Conservation (phyloP, 1,140 invertebrate species). For the Philotrypesis tridentata region DNA sequence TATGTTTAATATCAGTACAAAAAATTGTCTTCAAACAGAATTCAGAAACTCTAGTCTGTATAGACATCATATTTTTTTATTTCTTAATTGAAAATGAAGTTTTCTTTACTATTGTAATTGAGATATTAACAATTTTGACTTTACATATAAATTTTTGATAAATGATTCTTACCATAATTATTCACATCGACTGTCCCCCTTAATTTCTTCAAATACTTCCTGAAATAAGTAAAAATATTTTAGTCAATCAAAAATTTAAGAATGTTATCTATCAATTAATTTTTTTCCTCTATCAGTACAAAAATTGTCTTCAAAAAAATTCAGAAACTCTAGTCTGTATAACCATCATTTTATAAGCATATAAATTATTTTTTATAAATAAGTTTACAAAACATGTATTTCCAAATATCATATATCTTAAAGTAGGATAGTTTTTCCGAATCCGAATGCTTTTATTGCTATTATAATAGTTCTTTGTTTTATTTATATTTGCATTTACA, state of each 20-base stretch:
- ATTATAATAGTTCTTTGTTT: too few relatives aligned
- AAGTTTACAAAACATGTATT: not conserved
- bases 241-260: not conserved
- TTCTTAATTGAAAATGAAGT: not conserved
- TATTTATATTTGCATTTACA: too few relatives aligned
- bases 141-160: too few relatives aligned
- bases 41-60: slow-evolving; percentile 48
- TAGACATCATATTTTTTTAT: slow-evolving; percentile 22
- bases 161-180: not conserved
- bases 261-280: not conserved
- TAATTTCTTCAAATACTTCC: not conserved
- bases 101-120: too few relatives aligned
- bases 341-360: slow-evolving; percentile 50
- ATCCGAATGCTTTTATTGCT: too few relatives aligned
- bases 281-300: slow-evolving; percentile 12
- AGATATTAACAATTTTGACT: too few relatives aligned
- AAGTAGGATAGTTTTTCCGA: too few relatives aligned
- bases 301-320: slow-evolving; percentile 31
- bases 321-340: slow-evolving; percentile 45
- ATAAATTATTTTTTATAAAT: too few relatives aligned
- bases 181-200: too few relatives aligned
- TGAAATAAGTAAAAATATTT: slow-evolving; percentile 1
- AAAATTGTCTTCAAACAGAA: slow-evolving; percentile 38
- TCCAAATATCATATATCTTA: not conserved
- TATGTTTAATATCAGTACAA: slow-evolving; percentile 15